Base-by-base conservation (phyloP, 2,888 invertebrate species). In the Emmelina monodactyla region DNA sequence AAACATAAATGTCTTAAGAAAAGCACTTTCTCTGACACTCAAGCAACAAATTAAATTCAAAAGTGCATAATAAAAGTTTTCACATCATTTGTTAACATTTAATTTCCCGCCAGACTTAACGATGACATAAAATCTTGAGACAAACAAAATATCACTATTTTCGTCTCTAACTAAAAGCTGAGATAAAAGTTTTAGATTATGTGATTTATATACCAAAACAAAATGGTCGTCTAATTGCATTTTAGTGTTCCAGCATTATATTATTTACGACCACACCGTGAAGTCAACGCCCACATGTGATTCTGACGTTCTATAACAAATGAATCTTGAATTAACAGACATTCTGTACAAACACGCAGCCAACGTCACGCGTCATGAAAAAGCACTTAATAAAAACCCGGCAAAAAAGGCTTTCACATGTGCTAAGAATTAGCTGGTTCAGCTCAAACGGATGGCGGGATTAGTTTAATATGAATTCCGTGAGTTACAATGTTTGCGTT, bases 391-490 rank as follows among this genome's bases (percentile, higher is more conserved):
- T 59, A 67, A 75, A 72, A 78, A 64, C n/a, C n/a, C 47, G 35
- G 34, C 30, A 41, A 34, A 44, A 47, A 53, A 41, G 49, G 50
- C 40, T 43, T 40, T 36, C 64, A 72, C 73, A 76, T 65, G 70
- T 78, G 76, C 55, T 55, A 53, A 52, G 63, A 72, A 71, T 75
- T 73, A 73, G 62, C 59, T 53, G 54, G 46, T 51, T 58, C 52
- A 43, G 31, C 42, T 43, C 41, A 33, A 47, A 65, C 67, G 73
- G 72, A 75, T 66, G 68, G 64, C 42, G 50, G 71, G 76, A 76
- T 78, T 78, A 79, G 63, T 53, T 55, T 68, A 64, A 76, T 71
- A 69, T 66, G 62, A 65, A 62, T 62, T 75, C 64, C 73, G 76
- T 73, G 73, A 64, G 69, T 58, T 62, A 56, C 60, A 49, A 42